phyloP scores from a whole-genome alignment of 2,797 vertebrate species.

The Amniataba percoides region DNA sequence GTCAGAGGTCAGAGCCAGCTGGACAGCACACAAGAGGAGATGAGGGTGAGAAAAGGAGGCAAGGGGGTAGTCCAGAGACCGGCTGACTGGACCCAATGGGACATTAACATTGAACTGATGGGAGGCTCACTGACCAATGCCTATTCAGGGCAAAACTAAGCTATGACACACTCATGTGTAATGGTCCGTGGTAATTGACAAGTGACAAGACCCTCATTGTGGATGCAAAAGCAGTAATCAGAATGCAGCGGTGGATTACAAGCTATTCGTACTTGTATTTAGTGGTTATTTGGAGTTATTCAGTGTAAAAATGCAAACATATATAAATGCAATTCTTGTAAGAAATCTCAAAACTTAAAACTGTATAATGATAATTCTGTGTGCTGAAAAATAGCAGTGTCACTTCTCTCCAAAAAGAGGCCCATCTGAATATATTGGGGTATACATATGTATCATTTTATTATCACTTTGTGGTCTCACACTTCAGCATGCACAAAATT shows the following conservation, averaged over 20 bases:
- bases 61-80: conserved; percentile 57
- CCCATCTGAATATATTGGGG: neutral
- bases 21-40: conserved; percentile 87
- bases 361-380: neutral
- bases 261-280: conserved; percentile 31
- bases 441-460: neutral
- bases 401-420: neutral
- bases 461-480: conserved; percentile 3
- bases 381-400: neutral
- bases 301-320: conserved; percentile 21
- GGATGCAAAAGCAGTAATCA: conserved; percentile 59
- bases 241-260: conserved; percentile 61
- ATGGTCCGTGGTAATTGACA: conserved; percentile 81
- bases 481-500: neutral
- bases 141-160: conserved; percentile 61
- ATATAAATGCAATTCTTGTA: neutral
- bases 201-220: conserved; percentile 76
- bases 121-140: conserved; percentile 71
- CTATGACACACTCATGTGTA: conserved; percentile 79
- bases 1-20: conserved; percentile 86
- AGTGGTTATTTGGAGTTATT: conserved; percentile 24
- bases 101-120: conserved; percentile 88
- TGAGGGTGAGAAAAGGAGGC: conserved; percentile 83
- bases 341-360: neutral
- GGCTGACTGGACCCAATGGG: conserved; percentile 72